These are phyloP conservation scores for Galleria mellonella DNA, from an alignment of 1,140 invertebrate genomes.

Conservation along the genomic window DNA sequence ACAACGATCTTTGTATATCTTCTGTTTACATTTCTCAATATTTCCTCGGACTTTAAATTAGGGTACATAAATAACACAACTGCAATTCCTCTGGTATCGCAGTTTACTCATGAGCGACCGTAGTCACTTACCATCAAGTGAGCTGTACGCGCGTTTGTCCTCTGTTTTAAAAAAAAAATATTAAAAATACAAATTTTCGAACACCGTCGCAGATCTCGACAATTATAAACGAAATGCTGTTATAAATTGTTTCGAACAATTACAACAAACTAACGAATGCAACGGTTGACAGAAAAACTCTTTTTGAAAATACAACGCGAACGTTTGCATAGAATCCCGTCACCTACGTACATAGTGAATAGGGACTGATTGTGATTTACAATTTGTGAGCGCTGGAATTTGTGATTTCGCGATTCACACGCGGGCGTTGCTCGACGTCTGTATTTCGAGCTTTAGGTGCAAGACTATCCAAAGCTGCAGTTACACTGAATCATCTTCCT, in stretches of 20 bases:
- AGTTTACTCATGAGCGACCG: too few species aligned
- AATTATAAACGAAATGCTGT: neutral
- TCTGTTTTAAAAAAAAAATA: too few species aligned
- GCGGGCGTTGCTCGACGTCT: neutral
- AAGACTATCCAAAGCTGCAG: neutral
- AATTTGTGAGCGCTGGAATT: slow-evolving; percentile 4
- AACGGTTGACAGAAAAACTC: neutral
- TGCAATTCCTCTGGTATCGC: too few species aligned
- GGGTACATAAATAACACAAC: too few species aligned
- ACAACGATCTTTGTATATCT: too few species aligned
- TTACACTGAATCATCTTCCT: neutral
- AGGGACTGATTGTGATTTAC: slow-evolving; percentile 1
- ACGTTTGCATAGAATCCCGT: neutral
- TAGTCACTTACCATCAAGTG: too few species aligned
- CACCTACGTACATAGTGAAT: neutral
- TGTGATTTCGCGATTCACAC: neutral
- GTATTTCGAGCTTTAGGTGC: neutral
- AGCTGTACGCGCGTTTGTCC: too few species aligned
- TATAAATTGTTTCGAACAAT: neutral
- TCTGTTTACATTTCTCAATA: too few species aligned
- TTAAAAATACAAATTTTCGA: too few species aligned
- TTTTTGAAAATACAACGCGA: too few species aligned
- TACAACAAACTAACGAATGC: too few species aligned
- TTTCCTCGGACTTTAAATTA: too few species aligned
- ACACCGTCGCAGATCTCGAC: neutral